A percentile compares a stretch with the other conserved stretches of the same genome.
Conservation (phyloP, 2,113 vertebrate species). For the Pleuronectes platessa region DNA sequence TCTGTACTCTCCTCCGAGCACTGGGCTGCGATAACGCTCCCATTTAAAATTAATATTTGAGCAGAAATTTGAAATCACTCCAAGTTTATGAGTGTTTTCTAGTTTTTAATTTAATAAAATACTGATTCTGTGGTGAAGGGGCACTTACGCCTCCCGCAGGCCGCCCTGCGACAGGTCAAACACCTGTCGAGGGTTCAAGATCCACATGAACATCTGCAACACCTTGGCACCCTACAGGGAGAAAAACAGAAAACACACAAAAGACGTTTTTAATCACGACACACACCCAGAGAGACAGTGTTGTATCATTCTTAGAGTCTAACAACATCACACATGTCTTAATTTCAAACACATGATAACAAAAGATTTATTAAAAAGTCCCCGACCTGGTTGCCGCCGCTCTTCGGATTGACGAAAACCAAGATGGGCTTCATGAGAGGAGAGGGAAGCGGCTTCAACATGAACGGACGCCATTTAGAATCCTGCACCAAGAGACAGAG, state of each 20-base stretch:
- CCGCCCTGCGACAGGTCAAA: constrained; percentile 97
- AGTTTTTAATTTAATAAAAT: too few relatives aligned
- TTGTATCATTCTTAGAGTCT: too few relatives aligned
- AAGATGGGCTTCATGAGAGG: constrained; percentile 98
- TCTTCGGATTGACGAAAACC: constrained; percentile 98
- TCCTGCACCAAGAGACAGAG: constrained; percentile 80
- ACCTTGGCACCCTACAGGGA: constrained; percentile 91
- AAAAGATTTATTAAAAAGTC: neutral
- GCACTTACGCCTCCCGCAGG: constrained; percentile 95
- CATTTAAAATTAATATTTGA: neutral
- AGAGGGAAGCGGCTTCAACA: constrained; percentile 94
- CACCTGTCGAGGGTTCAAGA: constrained; percentile 97
- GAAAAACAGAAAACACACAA: neutral
- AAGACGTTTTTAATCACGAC: too few relatives aligned
- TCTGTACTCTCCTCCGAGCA: neutral
- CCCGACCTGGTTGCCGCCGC: constrained; percentile 96
- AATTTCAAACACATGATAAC: neutral
- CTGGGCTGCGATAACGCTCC: too few relatives aligned
- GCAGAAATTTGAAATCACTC: neutral
- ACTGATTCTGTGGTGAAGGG: too few relatives aligned
- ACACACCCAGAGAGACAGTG: too few relatives aligned
- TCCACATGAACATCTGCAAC: constrained; percentile 99
- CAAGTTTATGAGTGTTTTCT: neutral
- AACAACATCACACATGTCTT: too few relatives aligned
- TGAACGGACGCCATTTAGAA: constrained; percentile 94